Percentiles rank a stretch among this genome's conserved stretches.
Evolutionary conservation across 2,888 invertebrate species (phyloP).

Genomic region (Buathra laborator): DNA sequence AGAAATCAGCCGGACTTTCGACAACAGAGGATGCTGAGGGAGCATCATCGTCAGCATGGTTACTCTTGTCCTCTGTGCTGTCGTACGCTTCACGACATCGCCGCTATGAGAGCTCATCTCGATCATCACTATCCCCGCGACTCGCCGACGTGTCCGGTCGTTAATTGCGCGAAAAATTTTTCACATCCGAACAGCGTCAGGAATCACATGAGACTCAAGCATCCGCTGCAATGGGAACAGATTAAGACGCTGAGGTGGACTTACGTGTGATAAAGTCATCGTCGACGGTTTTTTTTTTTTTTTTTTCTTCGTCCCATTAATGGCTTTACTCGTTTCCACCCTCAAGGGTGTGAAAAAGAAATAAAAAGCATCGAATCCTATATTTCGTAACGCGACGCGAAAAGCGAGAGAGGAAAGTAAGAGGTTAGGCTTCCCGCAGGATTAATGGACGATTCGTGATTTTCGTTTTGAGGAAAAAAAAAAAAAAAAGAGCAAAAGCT

Average conservation of each 20-base stretch:
- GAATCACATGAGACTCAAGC: slow-evolving; percentile 95
- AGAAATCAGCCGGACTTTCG: slow-evolving; percentile 84
- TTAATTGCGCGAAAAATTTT: slow-evolving; percentile 91
- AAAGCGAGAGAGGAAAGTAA: slow-evolving; percentile 28
- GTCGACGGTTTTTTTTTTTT: background rate
- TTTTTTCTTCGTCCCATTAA: background rate
- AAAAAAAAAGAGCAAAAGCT: background rate
- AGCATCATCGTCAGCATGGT: slow-evolving; percentile 85
- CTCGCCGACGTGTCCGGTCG: slow-evolving; percentile 93
- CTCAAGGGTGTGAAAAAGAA: background rate
- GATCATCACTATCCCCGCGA: slow-evolving; percentile 94
- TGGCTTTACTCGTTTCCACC: background rate
- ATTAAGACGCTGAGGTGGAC: slow-evolving; percentile 94
- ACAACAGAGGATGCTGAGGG: slow-evolving; percentile 79
- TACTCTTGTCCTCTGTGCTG: slow-evolving; percentile 92
- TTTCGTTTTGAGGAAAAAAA: background rate
- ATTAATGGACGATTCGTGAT: background rate
- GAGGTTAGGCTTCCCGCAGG: background rate
- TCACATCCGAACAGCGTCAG: slow-evolving; percentile 95
- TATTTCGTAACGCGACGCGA: slow-evolving; percentile 41
- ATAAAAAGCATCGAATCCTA: slow-evolving; percentile 46
- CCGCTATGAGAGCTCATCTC: slow-evolving; percentile 90
- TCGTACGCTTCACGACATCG: slow-evolving; percentile 89
- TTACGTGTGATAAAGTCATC: slow-evolving; percentile 86
- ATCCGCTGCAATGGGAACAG: slow-evolving; percentile 92